phyloP scores from a whole-genome alignment of 2,113 vertebrate genomes.

The Delphinus delphis region DNA sequence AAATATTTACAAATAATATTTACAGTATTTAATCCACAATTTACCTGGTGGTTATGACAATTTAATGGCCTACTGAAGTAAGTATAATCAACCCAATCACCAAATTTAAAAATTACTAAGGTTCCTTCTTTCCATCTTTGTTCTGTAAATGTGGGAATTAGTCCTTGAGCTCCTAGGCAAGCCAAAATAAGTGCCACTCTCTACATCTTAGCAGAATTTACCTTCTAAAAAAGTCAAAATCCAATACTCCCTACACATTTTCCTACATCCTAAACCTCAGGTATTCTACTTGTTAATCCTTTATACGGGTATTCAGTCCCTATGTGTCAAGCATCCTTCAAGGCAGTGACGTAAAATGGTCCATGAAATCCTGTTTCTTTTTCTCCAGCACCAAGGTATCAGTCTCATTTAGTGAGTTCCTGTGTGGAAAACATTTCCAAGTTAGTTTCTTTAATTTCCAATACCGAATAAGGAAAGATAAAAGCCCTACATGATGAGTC shows the following conservation, averaged over 20 bases:
- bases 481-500: neutral
- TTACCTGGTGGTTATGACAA: neutral
- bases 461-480: neutral
- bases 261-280: neutral
- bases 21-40: neutral
- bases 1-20: conserved; percentile 22
- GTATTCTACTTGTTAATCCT: neutral
- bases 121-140: neutral
- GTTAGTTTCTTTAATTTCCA: neutral
- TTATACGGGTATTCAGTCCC: neutral
- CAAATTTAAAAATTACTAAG: conserved; percentile 21
- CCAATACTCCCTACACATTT: neutral
- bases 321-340: neutral
- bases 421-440: neutral
- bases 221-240: neutral
- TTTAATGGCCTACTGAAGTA: neutral
- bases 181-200: neutral
- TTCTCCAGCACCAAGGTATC: neutral
- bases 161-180: neutral
- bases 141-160: neutral
- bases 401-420: neutral
- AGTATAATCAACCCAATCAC: neutral
- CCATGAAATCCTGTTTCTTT: neutral
- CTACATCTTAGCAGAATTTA: neutral
- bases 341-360: neutral